Evolutionary conservation across 2,113 vertebrate species (phyloP), one percentile per base, ranked within the genome.

Genomic region (Albula goreensis): DNA sequence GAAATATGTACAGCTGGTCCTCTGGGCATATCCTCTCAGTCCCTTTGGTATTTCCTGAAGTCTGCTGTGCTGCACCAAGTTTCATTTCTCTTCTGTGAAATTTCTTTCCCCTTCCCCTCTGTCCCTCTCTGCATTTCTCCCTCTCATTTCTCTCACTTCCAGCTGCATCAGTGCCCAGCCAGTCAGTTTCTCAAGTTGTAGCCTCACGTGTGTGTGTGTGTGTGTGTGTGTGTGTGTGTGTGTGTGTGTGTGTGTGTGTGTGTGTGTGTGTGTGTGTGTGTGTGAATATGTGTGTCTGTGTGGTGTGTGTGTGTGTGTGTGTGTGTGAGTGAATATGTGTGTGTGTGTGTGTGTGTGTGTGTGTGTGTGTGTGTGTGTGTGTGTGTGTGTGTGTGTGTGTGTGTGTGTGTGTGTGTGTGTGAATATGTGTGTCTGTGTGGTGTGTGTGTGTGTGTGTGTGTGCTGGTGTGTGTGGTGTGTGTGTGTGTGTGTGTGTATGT

Each of bases 21-120:
- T 41, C 31, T 41, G 31, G 31, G 7, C 53, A 56, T 56, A 56
- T 56, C 53, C 53, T 56, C 53, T 56, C 53, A 2, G 53, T 56
- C 53, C 12, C 12, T 9, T 9, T 90, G 90, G 86, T 80, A 92
- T 92, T 91, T 89, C 90, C 91, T 90, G 89, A 83, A 78, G 80
- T 82, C 82, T 50, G 87, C 88, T 91, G 84, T 87, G 85, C 80
- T 53, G 22, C 60, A 52, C 49, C 82, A 51, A 85, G 84, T 78
- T 81, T 82, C 41, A 70, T 84, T 51, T 50, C 78, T 82, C 70
- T 80, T 48, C 70, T 52, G 60, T 5, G 50, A 83, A 82, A 80
- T 80, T 53, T 50, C 11, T 1, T 84, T 50, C 17, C 85, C 48
- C 31, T 19, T 15, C 41, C 13, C 66, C 48, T 49, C 22, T 74